These are phyloP conservation scores for Pseudorasbora parva DNA, from an alignment of 2,113 vertebrate species.

Conservation along the genomic window DNA sequence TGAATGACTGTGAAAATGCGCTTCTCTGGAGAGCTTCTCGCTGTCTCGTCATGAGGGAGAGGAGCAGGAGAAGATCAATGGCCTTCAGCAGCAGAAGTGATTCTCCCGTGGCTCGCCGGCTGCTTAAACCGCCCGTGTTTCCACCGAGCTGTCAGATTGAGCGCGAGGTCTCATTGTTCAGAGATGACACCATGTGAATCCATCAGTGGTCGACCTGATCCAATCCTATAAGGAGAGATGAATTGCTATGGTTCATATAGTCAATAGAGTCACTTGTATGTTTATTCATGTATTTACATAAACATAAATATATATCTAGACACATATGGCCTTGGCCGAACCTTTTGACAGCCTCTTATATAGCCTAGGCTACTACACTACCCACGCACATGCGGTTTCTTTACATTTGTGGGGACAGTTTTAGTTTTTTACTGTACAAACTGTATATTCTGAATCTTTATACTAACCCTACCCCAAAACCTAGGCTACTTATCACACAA, in stretches of 20 bases:
- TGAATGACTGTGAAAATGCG: slow-evolving; percentile 35
- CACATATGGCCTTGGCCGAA: background rate
- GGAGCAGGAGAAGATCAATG: slow-evolving; percentile 48
- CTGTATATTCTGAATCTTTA: too few relatives aligned
- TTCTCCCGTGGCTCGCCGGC: background rate
- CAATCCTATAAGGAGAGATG: slow-evolving; percentile 1
- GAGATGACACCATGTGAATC: slow-evolving; percentile 8
- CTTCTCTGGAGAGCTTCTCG: slow-evolving; percentile 24
- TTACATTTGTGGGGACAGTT: too few relatives aligned
- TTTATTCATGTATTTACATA: background rate
- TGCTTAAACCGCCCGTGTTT: slow-evolving; percentile 23
- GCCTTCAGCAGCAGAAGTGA: slow-evolving; percentile 40
- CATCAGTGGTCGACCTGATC: slow-evolving; percentile 21
- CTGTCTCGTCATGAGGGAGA: background rate
- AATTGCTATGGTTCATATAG: slow-evolving; percentile 20
- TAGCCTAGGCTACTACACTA: too few relatives aligned
- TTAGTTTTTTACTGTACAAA: too few relatives aligned
- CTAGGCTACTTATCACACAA: too few relatives aligned
- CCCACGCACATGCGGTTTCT: too few relatives aligned
- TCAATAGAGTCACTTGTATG: background rate
- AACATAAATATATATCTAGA: background rate
- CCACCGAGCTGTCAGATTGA: background rate
- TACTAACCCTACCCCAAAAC: too few relatives aligned
- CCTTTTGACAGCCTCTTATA: background rate
- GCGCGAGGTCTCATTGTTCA: slow-evolving; percentile 30